Evolutionary conservation across 2,113 vertebrate species (phyloP).

Genomic region (Erythrolamprus reginae): DNA sequence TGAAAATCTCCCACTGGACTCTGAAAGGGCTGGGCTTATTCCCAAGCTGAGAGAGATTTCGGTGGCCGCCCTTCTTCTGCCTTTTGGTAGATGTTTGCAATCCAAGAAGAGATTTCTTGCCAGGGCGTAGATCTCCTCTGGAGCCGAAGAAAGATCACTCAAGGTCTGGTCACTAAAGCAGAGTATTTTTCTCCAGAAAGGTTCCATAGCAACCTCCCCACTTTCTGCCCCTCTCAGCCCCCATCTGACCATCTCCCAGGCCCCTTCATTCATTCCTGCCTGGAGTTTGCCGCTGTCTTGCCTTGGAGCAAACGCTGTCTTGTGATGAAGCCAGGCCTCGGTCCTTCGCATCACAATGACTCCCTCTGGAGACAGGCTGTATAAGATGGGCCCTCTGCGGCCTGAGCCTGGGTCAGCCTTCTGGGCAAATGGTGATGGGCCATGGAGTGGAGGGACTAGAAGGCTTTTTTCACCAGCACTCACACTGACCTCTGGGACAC

Average conservation of each 20-base stretch:
- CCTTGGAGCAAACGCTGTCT: constrained; percentile 19
- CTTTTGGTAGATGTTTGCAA: not conserved
- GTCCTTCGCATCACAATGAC: not conserved
- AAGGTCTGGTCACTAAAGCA: not conserved
- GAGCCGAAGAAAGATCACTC: constrained; percentile 14
- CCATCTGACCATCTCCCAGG: constrained; percentile 5
- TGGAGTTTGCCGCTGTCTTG: constrained; percentile 17
- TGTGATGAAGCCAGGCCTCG: constrained; percentile 15
- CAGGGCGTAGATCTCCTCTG: constrained; percentile 28
- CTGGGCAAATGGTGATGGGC: not conserved
- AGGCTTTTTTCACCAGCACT: constrained; percentile 36
- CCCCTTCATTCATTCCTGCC: constrained; percentile 8
- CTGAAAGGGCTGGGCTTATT: constrained; percentile 1
- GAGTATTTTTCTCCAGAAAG: not conserved
- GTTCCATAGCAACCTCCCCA: constrained; percentile 5
- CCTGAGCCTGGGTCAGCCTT: constrained; percentile 10
- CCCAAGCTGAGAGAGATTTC: not conserved
- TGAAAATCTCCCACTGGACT: not conserved
- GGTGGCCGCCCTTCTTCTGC: not conserved
- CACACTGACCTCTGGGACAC: constrained; percentile 16
- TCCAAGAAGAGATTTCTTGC: not conserved
- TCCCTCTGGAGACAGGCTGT: constrained; percentile 42
- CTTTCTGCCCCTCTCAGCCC: not conserved
- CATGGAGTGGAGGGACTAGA: not conserved
- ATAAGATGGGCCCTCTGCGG: constrained; percentile 30